Percentiles rank a stretch among this genome's conserved stretches.
phyloP scores from a whole-genome alignment of 2,797 vertebrate species.

The Avahi laniger region DNA sequence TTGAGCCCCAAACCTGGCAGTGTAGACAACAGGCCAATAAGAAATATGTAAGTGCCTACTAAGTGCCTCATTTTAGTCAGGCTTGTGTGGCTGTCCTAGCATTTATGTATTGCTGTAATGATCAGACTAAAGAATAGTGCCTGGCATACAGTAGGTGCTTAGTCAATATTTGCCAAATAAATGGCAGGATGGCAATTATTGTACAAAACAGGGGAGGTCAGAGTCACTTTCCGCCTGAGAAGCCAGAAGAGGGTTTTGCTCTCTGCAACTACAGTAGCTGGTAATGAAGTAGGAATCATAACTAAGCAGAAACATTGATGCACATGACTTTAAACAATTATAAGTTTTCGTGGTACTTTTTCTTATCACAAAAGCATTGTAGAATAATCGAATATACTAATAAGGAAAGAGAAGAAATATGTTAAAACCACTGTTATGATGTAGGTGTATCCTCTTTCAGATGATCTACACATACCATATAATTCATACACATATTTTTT shows the following conservation, averaged over 20 bases:
- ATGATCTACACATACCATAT: not conserved
- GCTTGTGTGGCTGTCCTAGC: not conserved
- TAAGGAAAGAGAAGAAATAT: not conserved
- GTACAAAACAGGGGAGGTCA: not conserved
- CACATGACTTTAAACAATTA: not conserved
- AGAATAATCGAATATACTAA: constrained; percentile 1
- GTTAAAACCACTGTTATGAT: not conserved
- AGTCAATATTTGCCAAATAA: not conserved
- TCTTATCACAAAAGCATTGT: not conserved
- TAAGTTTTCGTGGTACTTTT: not conserved
- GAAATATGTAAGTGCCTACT: not conserved
- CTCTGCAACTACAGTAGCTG: not conserved
- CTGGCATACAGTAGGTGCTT: not conserved
- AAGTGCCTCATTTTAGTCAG: not conserved
- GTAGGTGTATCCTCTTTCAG: not conserved
- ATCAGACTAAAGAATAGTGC: not conserved
- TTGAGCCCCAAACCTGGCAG: not conserved
- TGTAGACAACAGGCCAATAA: not conserved
- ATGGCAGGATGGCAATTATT: not conserved
- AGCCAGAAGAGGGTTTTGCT: not conserved
- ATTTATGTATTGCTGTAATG: not conserved
- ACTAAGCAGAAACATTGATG: not conserved
- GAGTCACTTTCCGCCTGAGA: not conserved
- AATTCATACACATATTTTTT: not conserved
- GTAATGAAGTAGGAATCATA: not conserved